Evolutionary conservation across 2,797 vertebrate species (phyloP).

Genomic region (Buceros bicornis): DNA sequence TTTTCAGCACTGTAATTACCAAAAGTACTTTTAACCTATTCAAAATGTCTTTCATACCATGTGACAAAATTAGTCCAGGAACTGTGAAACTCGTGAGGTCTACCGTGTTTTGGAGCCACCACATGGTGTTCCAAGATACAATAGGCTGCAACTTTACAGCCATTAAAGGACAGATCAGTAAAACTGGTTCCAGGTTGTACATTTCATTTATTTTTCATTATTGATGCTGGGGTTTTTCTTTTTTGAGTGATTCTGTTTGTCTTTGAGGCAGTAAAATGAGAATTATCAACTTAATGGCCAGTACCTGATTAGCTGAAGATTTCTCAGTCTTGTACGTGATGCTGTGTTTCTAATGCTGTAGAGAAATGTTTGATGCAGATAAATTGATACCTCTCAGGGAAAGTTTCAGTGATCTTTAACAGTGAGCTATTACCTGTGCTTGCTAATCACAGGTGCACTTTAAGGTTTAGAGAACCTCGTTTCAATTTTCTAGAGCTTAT

Average conservation of each 20-base stretch:
- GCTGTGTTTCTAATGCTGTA: background rate
- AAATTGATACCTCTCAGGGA: background rate
- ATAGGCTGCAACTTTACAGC: background rate
- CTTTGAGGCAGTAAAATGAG: background rate
- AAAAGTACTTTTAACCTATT: background rate
- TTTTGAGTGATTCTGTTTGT: background rate
- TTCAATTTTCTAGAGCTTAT: background rate
- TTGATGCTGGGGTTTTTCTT: background rate
- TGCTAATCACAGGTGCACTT: constrained; percentile 18
- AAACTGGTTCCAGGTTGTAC: background rate
- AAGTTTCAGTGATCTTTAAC: background rate
- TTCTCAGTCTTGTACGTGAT: background rate
- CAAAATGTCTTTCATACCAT: background rate
- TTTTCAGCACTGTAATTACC: background rate
- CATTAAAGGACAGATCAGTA: background rate
- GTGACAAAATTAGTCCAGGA: background rate
- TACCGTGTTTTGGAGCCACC: background rate
- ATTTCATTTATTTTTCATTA: background rate
- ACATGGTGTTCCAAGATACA: background rate
- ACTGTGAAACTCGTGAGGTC: background rate
- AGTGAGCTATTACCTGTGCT: background rate
- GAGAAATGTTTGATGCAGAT: background rate
- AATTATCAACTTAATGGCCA: background rate
- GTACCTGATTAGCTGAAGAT: background rate
- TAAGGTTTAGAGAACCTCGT: background rate